Percentiles rank a stretch among this genome's conserved stretches.
Conservation (phyloP, 1,140 invertebrate species). For the Ceratina australensis region DNA sequence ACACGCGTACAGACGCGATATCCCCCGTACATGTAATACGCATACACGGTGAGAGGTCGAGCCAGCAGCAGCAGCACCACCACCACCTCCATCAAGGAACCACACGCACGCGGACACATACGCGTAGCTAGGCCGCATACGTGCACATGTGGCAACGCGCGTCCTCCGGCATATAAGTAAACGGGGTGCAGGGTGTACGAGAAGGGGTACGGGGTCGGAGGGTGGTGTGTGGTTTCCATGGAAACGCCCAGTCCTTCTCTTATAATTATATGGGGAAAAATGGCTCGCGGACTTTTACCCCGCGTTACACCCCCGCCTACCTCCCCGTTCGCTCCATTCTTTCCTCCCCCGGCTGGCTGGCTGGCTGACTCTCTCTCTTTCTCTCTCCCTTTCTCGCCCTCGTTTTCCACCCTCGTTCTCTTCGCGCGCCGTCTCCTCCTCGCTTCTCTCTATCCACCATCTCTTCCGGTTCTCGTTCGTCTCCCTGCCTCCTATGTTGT, state of each 20-base stretch:
- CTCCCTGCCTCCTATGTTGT: constrained; percentile 17
- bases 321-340: constrained; percentile 39
- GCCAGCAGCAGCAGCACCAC: too few species aligned
- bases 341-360: constrained; percentile 29
- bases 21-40: not conserved
- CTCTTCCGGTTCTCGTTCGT: constrained; percentile 52
- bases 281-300: constrained; percentile 68
- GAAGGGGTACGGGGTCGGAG: constrained; percentile 65
- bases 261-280: constrained; percentile 77
- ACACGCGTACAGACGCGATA: not conserved
- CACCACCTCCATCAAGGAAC: constrained; percentile 33
- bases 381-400: not conserved
- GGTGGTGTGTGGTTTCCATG: constrained; percentile 76
- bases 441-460: too few species aligned
- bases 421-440: too few species aligned
- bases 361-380: constrained; percentile 16
- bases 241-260: constrained; percentile 76
- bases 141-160: constrained; percentile 70
- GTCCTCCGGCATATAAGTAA: constrained; percentile 74
- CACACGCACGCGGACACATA: not conserved
- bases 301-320: constrained; percentile 60
- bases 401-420: too few species aligned
- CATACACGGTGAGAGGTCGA: not conserved
- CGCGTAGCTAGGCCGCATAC: constrained; percentile 13
- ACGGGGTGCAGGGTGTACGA: constrained; percentile 68